phyloP scores from a whole-genome alignment of 2,113 vertebrate species.

The Hippocampus abdominalis region DNA sequence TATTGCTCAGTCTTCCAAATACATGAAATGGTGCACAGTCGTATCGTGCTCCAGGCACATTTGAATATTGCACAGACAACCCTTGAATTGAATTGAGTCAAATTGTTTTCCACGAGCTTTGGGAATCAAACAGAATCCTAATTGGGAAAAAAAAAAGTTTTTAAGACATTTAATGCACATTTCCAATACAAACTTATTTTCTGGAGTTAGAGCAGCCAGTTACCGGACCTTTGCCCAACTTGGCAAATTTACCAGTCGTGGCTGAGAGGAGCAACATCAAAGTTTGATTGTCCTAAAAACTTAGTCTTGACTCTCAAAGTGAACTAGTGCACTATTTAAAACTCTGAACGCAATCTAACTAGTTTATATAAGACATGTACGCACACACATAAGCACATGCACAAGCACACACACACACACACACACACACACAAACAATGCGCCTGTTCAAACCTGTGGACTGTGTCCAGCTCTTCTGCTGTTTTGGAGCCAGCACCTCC shows the following conservation, averaged over 20 bases:
- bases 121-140: no score
- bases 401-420: constrained; percentile 7
- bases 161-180: no score
- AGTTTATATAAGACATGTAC: background rate
- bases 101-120: no score
- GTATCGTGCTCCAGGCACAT: no score
- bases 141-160: no score
- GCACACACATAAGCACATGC: constrained; percentile 7
- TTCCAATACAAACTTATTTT: no score
- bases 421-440: constrained; percentile 7
- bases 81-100: no score
- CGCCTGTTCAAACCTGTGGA: constrained; percentile 44
- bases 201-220: no score
- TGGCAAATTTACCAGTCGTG: background rate
- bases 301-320: background rate
- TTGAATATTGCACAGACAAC: no score
- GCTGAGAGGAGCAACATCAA: background rate
- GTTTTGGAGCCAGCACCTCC: constrained; percentile 49
- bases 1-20: no score
- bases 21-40: no score
- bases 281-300: background rate
- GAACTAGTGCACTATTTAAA: background rate
- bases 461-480: constrained; percentile 49
- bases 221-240: background rate
- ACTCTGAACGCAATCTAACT: background rate